phyloP scores from a whole-genome alignment of 2,113 vertebrate genomes.

The Oreocharis arfaki region DNA sequence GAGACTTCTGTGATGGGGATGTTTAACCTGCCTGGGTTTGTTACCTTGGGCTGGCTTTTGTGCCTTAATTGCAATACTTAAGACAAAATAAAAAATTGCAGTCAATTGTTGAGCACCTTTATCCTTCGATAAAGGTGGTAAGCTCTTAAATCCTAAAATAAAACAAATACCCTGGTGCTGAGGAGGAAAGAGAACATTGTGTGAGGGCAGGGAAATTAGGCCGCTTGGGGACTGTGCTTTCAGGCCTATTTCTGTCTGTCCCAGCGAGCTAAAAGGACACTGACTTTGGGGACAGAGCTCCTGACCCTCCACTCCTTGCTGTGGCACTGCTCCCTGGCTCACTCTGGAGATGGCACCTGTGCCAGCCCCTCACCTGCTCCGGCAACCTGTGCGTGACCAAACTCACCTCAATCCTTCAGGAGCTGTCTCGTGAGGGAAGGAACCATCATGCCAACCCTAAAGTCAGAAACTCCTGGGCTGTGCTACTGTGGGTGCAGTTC shows the following conservation, averaged over 20 bases:
- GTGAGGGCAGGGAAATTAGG: background rate
- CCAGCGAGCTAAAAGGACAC: background rate
- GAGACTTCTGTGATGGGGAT: background rate
- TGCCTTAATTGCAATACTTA: background rate
- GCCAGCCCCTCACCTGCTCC: background rate
- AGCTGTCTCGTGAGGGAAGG: background rate
- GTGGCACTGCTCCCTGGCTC: background rate
- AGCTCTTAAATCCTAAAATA: slow-evolving; percentile 16
- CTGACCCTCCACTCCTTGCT: background rate
- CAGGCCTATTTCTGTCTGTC: slow-evolving; percentile 23
- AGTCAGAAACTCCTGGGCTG: background rate
- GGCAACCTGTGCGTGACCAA: background rate
- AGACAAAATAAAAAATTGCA: background rate
- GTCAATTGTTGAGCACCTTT: background rate
- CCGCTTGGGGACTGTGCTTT: background rate
- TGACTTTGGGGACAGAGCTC: background rate
- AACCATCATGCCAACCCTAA: background rate
- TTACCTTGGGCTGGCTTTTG: background rate
- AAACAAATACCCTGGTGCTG: background rate
- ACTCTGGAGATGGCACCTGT: background rate
- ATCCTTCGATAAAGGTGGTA: background rate
- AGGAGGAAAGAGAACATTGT: slow-evolving; percentile 1
- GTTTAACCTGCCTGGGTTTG: background rate
- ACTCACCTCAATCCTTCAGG: background rate
- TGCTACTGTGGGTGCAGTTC: background rate